A percentile compares a stretch with the other conserved stretches of the same genome.
phyloP scores from a whole-genome alignment of 2,797 vertebrate species.

The Anguilla pacifica region DNA sequence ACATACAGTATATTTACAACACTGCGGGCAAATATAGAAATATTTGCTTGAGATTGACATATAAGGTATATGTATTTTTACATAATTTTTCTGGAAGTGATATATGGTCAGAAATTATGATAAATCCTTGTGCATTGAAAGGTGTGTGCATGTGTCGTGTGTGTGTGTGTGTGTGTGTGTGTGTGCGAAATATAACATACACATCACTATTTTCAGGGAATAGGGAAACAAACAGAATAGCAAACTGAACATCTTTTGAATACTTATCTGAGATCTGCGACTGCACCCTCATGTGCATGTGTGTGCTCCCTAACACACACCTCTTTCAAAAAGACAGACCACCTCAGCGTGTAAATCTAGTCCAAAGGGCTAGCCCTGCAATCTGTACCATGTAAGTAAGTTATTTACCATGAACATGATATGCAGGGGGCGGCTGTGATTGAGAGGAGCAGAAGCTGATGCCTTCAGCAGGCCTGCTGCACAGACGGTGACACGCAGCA shows the following conservation, averaged over 20 bases:
- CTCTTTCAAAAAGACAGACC: constrained; percentile 13
- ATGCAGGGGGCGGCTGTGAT: neutral
- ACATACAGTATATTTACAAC: too few species aligned
- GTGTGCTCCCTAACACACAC: neutral
- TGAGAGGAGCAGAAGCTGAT: constrained; percentile 33
- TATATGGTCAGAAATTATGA: too few species aligned
- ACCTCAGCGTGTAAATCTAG: constrained; percentile 12
- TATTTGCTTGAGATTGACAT: too few species aligned
- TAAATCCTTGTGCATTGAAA: neutral
- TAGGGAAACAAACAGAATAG: neutral
- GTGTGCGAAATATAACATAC: neutral
- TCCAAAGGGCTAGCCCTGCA: neutral
- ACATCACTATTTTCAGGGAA: neutral
- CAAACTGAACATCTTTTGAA: neutral
- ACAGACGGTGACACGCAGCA: constrained; percentile 50
- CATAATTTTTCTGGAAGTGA: too few species aligned
- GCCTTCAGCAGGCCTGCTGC: constrained; percentile 30
- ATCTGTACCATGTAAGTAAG: constrained; percentile 4
- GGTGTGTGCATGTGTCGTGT: neutral
- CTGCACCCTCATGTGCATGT: neutral
- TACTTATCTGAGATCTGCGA: neutral
- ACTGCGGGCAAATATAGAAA: too few species aligned
- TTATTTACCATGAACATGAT: constrained; percentile 13
- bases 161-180: neutral
- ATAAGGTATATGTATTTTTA: too few species aligned